phyloP scores from a whole-genome alignment of 1,140 invertebrate species.

The Drosophila grimshawi region DNA sequence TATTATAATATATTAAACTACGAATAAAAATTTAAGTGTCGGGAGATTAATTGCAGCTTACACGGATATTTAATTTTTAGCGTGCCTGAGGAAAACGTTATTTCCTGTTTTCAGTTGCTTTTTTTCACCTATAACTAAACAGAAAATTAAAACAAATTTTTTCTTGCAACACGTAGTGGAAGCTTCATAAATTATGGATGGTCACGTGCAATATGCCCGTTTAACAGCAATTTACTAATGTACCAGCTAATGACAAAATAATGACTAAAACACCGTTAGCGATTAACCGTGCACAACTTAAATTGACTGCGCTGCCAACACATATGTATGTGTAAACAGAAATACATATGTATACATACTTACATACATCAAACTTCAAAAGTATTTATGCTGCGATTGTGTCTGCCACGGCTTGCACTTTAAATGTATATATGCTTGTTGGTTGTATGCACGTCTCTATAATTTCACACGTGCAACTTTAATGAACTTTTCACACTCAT shows the following conservation, averaged over 20 bases:
- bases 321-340: too few relatives aligned
- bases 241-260: conserved; percentile 53
- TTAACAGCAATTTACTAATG: conserved; percentile 53
- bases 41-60: too few relatives aligned
- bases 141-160: background rate
- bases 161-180: background rate
- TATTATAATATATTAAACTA: too few relatives aligned
- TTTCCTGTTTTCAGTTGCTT: too few relatives aligned
- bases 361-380: background rate
- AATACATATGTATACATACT: background rate
- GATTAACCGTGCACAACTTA: conserved; percentile 58
- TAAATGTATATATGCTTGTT: conserved; percentile 35
- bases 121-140: too few relatives aligned
- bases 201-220: background rate
- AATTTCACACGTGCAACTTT: conserved; percentile 79
- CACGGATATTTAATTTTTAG: too few relatives aligned
- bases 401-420: conserved; percentile 60
- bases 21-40: too few relatives aligned
- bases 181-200: conserved; percentile 9
- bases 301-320: conserved; percentile 27
- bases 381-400: conserved; percentile 13
- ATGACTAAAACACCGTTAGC: conserved; percentile 50
- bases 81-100: too few relatives aligned
- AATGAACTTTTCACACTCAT: conserved; percentile 80
- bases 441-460: conserved; percentile 17